phyloP scores from a whole-genome alignment of 2,888 invertebrate genomes.

The Maniola hyperantus region DNA sequence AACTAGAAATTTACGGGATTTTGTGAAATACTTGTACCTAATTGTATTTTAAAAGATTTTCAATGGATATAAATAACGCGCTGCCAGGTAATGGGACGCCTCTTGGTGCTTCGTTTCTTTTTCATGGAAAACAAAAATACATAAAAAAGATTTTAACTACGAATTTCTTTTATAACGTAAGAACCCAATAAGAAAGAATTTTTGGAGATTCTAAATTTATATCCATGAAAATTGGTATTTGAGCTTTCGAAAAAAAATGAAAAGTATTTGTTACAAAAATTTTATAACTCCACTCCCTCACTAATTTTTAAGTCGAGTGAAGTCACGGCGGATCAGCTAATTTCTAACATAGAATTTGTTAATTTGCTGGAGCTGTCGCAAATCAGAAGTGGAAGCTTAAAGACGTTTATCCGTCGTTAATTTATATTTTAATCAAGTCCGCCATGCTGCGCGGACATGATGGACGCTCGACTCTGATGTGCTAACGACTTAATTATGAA shows the following conservation, averaged over 20 bases:
- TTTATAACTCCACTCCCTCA: too few relatives aligned
- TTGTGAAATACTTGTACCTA: too few relatives aligned
- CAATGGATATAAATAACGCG: neutral
- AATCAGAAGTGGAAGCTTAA: neutral
- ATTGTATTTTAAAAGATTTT: neutral
- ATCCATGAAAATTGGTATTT: too few relatives aligned
- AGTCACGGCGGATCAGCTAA: too few relatives aligned
- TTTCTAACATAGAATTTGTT: neutral
- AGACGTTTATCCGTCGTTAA: conserved; percentile 42
- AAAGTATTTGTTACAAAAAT: too few relatives aligned
- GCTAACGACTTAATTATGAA: conserved; percentile 18
- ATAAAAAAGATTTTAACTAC: too few relatives aligned
- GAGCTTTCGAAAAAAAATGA: too few relatives aligned
- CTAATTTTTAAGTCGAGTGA: too few relatives aligned
- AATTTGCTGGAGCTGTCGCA: neutral
- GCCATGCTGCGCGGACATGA: conserved; percentile 53
- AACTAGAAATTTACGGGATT: too few relatives aligned
- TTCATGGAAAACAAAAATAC: neutral
- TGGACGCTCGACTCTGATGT: conserved; percentile 49
- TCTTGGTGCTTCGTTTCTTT: neutral
- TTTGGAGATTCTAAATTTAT: too few relatives aligned
- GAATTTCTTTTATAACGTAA: too few relatives aligned
- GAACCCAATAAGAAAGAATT: too few relatives aligned
- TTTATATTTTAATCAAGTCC: conserved; percentile 64
- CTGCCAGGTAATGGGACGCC: neutral